phyloP scores from a whole-genome alignment of 2,113 vertebrate species.

The Clinocottus analis region DNA sequence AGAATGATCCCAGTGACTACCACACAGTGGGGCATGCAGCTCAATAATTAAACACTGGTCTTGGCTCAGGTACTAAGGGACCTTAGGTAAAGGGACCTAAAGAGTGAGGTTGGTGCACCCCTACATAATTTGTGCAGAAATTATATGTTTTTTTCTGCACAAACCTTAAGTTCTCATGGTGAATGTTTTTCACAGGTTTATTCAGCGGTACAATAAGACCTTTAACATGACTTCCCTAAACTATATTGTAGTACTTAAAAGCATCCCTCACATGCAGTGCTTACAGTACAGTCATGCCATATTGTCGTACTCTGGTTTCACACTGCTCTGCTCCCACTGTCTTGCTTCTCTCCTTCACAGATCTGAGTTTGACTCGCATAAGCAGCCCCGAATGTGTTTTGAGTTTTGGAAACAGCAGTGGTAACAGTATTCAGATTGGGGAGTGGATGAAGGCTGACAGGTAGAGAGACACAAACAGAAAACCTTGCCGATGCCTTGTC shows the following conservation, averaged over 20 bases:
- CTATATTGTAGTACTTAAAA: background rate
- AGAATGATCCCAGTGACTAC: background rate
- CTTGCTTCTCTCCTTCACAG: conserved; percentile 33
- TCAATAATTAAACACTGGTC: background rate
- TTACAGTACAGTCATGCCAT: background rate
- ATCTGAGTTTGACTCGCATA: conserved; percentile 42
- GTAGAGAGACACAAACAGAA: conserved; percentile 73
- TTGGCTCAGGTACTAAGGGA: background rate
- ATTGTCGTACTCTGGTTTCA: conserved; percentile 13
- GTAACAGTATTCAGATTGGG: conserved; percentile 55
- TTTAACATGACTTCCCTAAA: background rate
- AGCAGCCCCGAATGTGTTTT: conserved; percentile 53
- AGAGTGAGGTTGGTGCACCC: no score
- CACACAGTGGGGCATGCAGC: background rate
- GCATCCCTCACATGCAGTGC: background rate
- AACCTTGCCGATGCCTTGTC: conserved; percentile 54
- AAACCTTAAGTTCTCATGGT: background rate
- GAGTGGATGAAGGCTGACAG: conserved; percentile 67
- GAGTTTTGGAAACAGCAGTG: conserved; percentile 39
- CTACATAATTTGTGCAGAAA: background rate
- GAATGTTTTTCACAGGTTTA: background rate
- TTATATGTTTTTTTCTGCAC: no score
- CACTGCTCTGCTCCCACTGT: conserved; percentile 19
- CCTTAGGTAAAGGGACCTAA: background rate
- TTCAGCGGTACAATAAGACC: background rate